Conservation (phyloP, 2,797 vertebrate species). For the Carduelis carduelis region DNA sequence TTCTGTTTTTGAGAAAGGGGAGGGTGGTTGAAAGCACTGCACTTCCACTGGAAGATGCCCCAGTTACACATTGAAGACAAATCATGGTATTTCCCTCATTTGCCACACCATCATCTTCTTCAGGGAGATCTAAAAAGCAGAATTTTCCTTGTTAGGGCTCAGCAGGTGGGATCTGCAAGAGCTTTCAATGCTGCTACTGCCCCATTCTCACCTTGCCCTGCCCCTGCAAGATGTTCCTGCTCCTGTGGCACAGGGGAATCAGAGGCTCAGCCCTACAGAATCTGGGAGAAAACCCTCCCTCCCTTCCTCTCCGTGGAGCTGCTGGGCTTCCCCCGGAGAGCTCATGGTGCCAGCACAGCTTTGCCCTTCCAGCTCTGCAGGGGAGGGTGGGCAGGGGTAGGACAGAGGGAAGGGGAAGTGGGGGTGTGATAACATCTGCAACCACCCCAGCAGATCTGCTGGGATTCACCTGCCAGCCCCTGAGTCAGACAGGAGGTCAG, state of each 20-base stretch:
- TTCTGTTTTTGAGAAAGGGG: neutral
- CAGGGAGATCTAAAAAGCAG: neutral
- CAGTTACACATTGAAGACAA: fast-evolving
- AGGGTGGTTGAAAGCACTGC: fast-evolving
- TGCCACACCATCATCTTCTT: neutral
- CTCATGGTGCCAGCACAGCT: neutral
- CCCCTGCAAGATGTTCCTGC: neutral
- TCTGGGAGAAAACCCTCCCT: neutral
- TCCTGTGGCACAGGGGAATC: neutral
- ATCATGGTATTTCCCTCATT: neutral
- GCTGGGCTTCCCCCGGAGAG: neutral
- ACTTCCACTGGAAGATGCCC: neutral
- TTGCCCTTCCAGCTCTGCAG: neutral
- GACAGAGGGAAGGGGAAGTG: neutral
- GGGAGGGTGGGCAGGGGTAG: neutral
- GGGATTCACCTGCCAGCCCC: slow-evolving; percentile 18
- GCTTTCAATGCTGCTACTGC: neutral
- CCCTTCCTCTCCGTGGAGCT: neutral
- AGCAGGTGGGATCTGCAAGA: neutral
- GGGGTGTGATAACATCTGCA: neutral
- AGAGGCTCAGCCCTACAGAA: neutral
- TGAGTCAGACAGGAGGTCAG: neutral
- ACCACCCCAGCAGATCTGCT: neutral
- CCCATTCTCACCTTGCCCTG: neutral
- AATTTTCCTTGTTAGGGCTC: neutral